phyloP scores from a whole-genome alignment of 2,113 vertebrate species.

The Nipponia nippon region DNA sequence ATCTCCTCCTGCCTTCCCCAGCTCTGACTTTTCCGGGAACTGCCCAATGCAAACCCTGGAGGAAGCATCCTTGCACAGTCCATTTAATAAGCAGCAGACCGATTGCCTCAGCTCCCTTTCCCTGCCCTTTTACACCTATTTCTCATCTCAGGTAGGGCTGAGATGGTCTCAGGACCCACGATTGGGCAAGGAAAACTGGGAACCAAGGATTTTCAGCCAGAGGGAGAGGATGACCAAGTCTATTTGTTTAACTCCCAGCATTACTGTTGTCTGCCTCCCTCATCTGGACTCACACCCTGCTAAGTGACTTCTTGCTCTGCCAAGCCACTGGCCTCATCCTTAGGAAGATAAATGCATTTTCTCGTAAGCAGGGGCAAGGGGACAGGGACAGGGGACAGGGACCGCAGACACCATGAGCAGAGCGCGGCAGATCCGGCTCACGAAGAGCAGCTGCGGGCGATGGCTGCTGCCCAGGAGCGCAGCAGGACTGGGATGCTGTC shows the following conservation, averaged over 20 bases:
- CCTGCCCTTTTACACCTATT: not conserved
- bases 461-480: not conserved
- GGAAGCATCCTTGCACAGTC: not conserved
- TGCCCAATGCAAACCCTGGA: not conserved
- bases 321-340: not conserved
- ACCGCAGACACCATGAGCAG: not conserved
- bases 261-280: not conserved
- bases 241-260: not conserved
- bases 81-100: not conserved
- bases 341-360: conserved; percentile 13
- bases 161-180: not conserved
- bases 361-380: not conserved
- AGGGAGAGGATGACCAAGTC: not conserved
- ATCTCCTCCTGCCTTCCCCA: not conserved
- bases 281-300: not conserved
- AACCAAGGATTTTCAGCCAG: not conserved
- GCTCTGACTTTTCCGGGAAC: not conserved
- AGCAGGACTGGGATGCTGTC: not conserved
- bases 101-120: not conserved
- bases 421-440: not conserved
- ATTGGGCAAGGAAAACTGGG: not conserved
- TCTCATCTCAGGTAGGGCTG: not conserved
- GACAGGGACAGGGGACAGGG: not conserved
- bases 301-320: not conserved
- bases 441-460: not conserved